Conservation (phyloP, 2,888 invertebrate species). For the Stomorhina lunata region DNA sequence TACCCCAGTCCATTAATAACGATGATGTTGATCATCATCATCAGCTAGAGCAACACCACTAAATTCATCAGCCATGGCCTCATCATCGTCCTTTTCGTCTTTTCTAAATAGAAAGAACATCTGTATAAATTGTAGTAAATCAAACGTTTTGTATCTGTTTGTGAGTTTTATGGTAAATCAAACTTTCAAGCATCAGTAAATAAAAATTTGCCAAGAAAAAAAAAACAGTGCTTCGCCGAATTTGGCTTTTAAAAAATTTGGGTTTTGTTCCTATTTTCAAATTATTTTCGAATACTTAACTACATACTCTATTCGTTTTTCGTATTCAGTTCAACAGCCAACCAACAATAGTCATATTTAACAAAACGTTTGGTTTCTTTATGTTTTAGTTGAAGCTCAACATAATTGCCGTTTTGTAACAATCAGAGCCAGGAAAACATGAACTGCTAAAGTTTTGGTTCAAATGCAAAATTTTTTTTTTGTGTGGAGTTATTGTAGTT, state of each 20-base stretch:
- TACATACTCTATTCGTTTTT: neutral
- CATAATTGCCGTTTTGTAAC: conserved; percentile 52
- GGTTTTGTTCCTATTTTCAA: conserved; percentile 21
- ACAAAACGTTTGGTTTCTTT: conserved; percentile 45
- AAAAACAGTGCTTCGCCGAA: neutral
- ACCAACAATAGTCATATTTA: conserved; percentile 22
- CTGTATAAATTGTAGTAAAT: conserved; percentile 55
- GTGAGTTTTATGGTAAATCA: conserved; percentile 51
- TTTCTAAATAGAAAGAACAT: conserved; percentile 48
- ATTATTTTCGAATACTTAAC: conserved; percentile 8
- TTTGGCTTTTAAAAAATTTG: conserved; percentile 6
- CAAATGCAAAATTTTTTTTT: conserved; percentile 23
- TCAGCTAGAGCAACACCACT: conserved; percentile 2
- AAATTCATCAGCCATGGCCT: neutral
- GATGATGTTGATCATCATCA: no score
- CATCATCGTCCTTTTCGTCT: conserved; percentile 8
- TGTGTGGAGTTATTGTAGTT: neutral
- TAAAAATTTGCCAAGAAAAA: neutral
- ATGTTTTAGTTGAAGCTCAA: conserved; percentile 39
- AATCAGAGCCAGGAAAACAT: conserved; percentile 13
- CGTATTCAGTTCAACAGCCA: neutral
- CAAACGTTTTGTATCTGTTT: conserved; percentile 50
- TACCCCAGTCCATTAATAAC: conserved; percentile 12
- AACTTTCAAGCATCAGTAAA: conserved; percentile 38
- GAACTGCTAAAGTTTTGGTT: conserved; percentile 14